Conservation (phyloP, 2,888 invertebrate species). For the Pristionchus mayeri region DNA sequence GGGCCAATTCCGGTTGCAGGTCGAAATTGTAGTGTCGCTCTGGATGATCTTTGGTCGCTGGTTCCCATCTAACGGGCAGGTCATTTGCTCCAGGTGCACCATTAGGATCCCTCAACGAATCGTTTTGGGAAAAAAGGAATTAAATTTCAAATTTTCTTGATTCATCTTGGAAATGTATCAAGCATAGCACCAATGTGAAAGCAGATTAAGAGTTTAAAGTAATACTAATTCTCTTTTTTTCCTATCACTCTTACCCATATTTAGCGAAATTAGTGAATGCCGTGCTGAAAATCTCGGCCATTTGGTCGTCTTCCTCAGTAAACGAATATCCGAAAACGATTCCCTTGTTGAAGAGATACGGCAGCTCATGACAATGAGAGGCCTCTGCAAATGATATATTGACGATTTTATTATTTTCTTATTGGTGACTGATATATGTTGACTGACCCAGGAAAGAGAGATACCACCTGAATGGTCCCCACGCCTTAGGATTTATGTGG, state of each 20-base stretch:
- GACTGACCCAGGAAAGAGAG: neutral
- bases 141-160: too few species aligned
- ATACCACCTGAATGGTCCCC: conserved; percentile 37
- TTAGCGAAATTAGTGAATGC: conserved; percentile 45
- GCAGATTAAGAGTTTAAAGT: too few species aligned
- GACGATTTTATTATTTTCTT: too few species aligned
- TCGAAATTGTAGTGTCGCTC: conserved; percentile 43
- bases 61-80: conserved; percentile 33
- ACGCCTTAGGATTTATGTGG: conserved; percentile 50
- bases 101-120: conserved; percentile 1
- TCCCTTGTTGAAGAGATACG: conserved; percentile 34
- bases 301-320: neutral
- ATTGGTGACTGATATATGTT: too few species aligned
- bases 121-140: neutral
- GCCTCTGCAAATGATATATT: neutral
- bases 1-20: conserved; percentile 50
- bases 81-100: conserved; percentile 19
- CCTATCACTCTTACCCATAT: conserved; percentile 41
- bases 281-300: conserved; percentile 34
- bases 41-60: neutral
- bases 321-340: conserved; percentile 48
- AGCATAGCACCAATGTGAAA: too few species aligned
- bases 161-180: too few species aligned
- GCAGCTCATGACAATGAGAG: conserved; percentile 35
- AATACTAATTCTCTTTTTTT: too few species aligned